A percentile compares a stretch with the other conserved stretches of the same genome.
Conservation (phyloP, 2,797 vertebrate genomes). For the Epinephelus awoara region DNA sequence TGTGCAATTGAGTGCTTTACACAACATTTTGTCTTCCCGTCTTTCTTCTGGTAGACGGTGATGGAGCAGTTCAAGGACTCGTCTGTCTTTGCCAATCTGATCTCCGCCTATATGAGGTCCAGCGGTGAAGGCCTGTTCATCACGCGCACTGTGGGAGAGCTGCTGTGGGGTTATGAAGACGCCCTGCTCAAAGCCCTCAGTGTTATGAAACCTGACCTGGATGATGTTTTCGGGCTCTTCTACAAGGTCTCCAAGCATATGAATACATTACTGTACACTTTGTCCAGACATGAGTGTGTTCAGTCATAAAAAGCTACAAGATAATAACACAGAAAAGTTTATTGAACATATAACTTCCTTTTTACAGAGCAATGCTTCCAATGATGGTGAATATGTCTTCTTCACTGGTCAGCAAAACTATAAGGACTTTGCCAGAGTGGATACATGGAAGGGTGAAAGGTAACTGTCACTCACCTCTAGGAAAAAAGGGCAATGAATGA, state of each 20-base stretch:
- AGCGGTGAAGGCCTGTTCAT: constrained; percentile 83
- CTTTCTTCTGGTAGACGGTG: constrained; percentile 56
- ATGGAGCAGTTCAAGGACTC: constrained; percentile 79
- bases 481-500: background rate
- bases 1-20: background rate
- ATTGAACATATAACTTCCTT: background rate
- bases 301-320: background rate
- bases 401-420: constrained; percentile 90
- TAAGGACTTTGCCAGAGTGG: constrained; percentile 91
- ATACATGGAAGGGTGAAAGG: constrained; percentile 92
- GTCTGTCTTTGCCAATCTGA: fast-evolving
- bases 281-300: background rate
- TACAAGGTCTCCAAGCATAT: constrained; percentile 86
- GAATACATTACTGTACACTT: background rate
- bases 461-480: constrained; percentile 60
- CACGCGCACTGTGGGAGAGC: constrained; percentile 86
- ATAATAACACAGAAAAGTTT: background rate
- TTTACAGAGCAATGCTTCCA: constrained; percentile 91
- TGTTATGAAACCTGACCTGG: constrained; percentile 58
- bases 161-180: constrained; percentile 96
- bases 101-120: constrained; percentile 76
- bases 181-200: constrained; percentile 84
- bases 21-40: background rate
- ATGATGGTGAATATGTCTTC: constrained; percentile 93
- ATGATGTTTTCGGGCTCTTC: constrained; percentile 92